Base-by-base conservation (phyloP, 2,888 invertebrate species). In the Trisateles emortualis region DNA sequence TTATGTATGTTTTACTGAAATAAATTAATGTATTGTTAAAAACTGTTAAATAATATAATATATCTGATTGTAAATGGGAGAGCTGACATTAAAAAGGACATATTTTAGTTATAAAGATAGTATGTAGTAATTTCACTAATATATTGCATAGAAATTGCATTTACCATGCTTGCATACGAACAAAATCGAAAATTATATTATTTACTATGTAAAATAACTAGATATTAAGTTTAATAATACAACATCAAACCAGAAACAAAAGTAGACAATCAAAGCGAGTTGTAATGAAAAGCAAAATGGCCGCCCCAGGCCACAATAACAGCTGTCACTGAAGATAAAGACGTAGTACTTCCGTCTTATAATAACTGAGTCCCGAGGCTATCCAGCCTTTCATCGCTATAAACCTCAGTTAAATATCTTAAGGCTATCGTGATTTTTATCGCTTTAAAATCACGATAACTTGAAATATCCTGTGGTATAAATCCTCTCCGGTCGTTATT, bases 291-390 rank as follows among this genome's bases (percentile, higher is more conserved):
- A 43, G 24, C 38, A 33, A 19, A 50, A 53, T 45, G 11, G 56
- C 41, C 43, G 67, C 39, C 14, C 44, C 30, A 24, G 52, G 67
- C 52, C 33, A 33, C 61, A 53, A 65, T 68, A 56, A 56, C 57
- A 59, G 42, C 70, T 67, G 70, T 70, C 65, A 55, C 52, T 45
- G 19, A 22, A 57, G 48, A 62, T 59, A 67, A 61, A 69, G 67
- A 68, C 69, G 57, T 57, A 54, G 45, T 46, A 64, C 53, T 69
- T 70, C 71, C 68, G 54, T 40, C 55, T 54, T 44, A 60, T 68
- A 68, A 69, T 69, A 67, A 59, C 62, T 22, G 8, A 41, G 44
- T 22, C 68, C 45, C 13, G 41, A 16, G 42, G 45, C 55, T 64
- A 57, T 64, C 55, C 51, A 29, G 47, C 42, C 49, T 65, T 55